These are phyloP conservation scores for Lycophotia porphyrea DNA, from an alignment of 2,888 invertebrate species.

Conservation along the genomic window DNA sequence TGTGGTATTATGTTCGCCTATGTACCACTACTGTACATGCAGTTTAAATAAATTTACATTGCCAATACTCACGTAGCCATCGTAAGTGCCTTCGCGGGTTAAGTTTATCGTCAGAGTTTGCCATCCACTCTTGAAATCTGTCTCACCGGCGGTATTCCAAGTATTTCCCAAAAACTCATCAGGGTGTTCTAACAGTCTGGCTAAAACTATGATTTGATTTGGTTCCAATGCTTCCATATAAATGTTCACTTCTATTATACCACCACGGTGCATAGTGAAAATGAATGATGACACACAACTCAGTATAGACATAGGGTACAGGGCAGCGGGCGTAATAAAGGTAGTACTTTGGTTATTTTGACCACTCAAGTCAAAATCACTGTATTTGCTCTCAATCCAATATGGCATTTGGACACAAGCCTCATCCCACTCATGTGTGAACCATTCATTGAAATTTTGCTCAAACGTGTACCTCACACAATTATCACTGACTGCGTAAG, in stretches of 20 bases:
- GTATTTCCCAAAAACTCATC: background rate
- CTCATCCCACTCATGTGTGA: conserved; percentile 61
- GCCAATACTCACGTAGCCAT: conserved; percentile 23
- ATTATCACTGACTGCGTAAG: conserved; percentile 65
- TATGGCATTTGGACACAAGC: conserved; percentile 57
- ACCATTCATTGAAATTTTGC: conserved; percentile 67
- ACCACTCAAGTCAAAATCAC: conserved; percentile 58
- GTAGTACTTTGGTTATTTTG: conserved; percentile 64
- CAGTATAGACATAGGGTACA: conserved; percentile 45
- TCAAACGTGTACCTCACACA: conserved; percentile 75
- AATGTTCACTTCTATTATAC: conserved; percentile 50
- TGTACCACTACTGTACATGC: background rate
- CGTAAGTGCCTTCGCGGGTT: background rate
- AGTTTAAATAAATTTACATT: background rate
- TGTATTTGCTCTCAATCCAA: conserved; percentile 68
- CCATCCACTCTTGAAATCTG: conserved; percentile 7
- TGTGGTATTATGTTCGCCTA: background rate
- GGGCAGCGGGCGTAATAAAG: conserved; percentile 59
- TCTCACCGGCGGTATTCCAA: background rate
- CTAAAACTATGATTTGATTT: conserved; percentile 2
- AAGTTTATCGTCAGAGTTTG: conserved; percentile 10
- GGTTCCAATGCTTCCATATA: conserved; percentile 5
- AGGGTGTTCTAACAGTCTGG: background rate
- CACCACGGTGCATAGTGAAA: conserved; percentile 69
- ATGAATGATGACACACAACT: conserved; percentile 52